Percentiles rank a stretch among this genome's conserved stretches.
Conservation (phyloP, 2,888 invertebrate species). For the Choristoneura rosaceana region DNA sequence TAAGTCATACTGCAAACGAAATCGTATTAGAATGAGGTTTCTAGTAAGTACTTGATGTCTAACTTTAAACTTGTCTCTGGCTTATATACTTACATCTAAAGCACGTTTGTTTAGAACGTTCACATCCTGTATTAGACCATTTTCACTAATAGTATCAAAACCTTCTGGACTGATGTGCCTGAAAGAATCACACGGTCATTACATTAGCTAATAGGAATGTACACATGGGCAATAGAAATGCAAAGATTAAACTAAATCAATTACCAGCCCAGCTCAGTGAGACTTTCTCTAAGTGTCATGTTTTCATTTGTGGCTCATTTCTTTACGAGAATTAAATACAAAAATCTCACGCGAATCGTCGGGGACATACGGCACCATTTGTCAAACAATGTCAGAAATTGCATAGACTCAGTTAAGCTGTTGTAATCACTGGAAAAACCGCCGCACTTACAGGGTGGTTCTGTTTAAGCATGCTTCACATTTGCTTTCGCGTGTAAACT, state of each 20-base stretch:
- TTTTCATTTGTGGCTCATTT: slow-evolving; percentile 71
- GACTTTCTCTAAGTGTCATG: slow-evolving; percentile 87
- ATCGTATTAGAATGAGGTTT: slow-evolving; percentile 19
- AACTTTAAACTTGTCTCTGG: neutral
- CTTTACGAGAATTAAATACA: slow-evolving; percentile 68
- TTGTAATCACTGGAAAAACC: slow-evolving; percentile 47
- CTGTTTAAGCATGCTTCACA: neutral
- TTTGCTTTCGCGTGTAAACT: neutral
- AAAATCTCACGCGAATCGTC: slow-evolving; percentile 55
- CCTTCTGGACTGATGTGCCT: slow-evolving; percentile 92
- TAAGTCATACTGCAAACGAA: slow-evolving; percentile 88
- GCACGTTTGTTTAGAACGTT: slow-evolving; percentile 88
- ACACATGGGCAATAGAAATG: slow-evolving; percentile 16
- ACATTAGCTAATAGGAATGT: slow-evolving; percentile 45
- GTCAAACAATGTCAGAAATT: slow-evolving; percentile 40
- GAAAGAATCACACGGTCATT: slow-evolving; percentile 62
- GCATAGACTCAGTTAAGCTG: slow-evolving; percentile 22
- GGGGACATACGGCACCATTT: slow-evolving; percentile 66
- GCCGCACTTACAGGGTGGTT: slow-evolving; percentile 36
- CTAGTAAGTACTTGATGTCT: neutral
- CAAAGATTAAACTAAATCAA: slow-evolving; percentile 48
- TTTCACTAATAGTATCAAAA: slow-evolving; percentile 87
- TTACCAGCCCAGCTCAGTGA: slow-evolving; percentile 89
- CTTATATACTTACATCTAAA: slow-evolving; percentile 87
- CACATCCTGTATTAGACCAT: slow-evolving; percentile 87